Base-by-base conservation (phyloP, 53 echinoderm and acorn worm species). In the Echinometra lucunter region DNA sequence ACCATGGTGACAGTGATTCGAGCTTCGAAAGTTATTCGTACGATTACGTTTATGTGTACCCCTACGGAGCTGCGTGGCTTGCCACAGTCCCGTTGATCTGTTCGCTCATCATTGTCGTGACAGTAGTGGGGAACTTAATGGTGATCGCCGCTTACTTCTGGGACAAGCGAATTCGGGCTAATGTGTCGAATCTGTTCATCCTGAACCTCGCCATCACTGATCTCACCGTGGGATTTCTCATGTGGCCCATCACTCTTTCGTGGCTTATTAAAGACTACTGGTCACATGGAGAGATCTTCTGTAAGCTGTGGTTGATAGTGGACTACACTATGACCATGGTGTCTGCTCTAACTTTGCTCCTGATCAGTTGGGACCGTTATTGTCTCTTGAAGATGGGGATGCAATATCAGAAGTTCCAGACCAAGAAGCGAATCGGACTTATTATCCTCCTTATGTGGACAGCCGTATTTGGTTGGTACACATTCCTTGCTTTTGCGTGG, bases 291-390 rank as follows among this genome's bases (percentile, higher is more conserved):
- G 98, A 98, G 74, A 42, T 70, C n/a, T 89, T 96, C 66, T 98
- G 98, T 85, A 98, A 98, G 67, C 15, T 96, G 18, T 98, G 96
- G 96, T 49, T 96, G 58, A 92, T 96, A 8, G n/a, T 97, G 3
- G 98, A 98, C 47, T 97, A 95, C 67, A 88, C 93, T 3, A 55
- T 96, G 6, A 89, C 94, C 57, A 94, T 92, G 91, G 87, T 97
- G 90, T 96, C 97, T 13, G 91, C 95, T 1, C 42, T 95, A 0
- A 94, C 94, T 19, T 94, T 98, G 66, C 83, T 97, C 17, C 90
- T 97, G 44, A 98, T 98, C 35, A 97, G 96, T 37, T 91, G 97
- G 44, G 98, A 98, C 89, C 94, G 98, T 4, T 53, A 53, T 45
- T 66, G 85, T 38, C 93, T 94, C 30, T 15, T 95, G 56, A 93